A percentile compares a stretch with the other conserved stretches of the same genome.
phyloP scores from a whole-genome alignment of 2,113 vertebrate species.

The Nerophis ophidion region DNA sequence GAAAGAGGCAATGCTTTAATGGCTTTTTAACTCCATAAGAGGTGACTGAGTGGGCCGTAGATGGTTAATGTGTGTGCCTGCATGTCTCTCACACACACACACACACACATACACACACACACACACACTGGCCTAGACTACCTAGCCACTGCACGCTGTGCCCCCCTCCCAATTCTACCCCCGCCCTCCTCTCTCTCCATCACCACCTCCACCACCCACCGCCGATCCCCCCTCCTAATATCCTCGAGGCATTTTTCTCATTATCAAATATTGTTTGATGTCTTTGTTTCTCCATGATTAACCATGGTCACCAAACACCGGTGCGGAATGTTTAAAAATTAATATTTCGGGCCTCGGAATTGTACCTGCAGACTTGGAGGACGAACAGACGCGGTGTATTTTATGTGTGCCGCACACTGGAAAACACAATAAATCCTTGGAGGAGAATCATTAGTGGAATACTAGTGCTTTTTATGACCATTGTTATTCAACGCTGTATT shows the following conservation, averaged over 20 bases:
- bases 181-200: conserved; percentile 1
- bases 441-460: conserved; percentile 69
- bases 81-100: conserved; percentile 10
- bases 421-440: conserved; percentile 66
- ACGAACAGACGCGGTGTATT: conserved; percentile 44
- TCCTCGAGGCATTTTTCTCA: conserved; percentile 79
- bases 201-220: conserved; percentile 17
- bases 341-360: conserved; percentile 69
- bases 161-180: conserved; percentile 31
- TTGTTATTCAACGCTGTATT: conserved; percentile 62
- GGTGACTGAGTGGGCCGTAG: conserved; percentile 12
- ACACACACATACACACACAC: conserved; percentile 23
- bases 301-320: conserved; percentile 74
- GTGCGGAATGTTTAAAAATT: conserved; percentile 76
- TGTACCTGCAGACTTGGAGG: conserved; percentile 64
- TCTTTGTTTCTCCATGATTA: conserved; percentile 80
- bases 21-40: conserved; percentile 52
- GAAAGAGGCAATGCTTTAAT: conserved; percentile 55
- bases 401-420: conserved; percentile 48
- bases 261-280: conserved; percentile 82
- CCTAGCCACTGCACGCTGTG: conserved; percentile 62
- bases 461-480: conserved; percentile 60
- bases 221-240: conserved; percentile 62
- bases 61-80: conserved; percentile 14
- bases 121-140: conserved; percentile 63